Evolutionary conservation across 1,140 invertebrate species (phyloP).

Genomic region (Ctenoplectra terminalis): DNA sequence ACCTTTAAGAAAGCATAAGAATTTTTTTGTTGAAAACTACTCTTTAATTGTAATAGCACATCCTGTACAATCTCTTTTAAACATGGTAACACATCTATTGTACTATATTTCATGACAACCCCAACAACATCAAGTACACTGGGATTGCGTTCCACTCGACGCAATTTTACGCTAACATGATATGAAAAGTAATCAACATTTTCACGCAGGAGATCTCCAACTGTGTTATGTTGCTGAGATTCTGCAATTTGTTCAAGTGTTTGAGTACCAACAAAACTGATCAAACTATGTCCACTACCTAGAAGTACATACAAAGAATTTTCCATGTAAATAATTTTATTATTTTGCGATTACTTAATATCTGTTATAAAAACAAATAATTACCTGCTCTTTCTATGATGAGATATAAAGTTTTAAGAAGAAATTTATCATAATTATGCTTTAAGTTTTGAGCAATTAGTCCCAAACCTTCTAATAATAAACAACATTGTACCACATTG

Average conservation of each 20-base stretch:
- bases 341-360: not conserved
- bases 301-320: slow-evolving; percentile 39
- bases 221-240: slow-evolving; percentile 80
- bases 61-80: slow-evolving; percentile 86
- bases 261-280: slow-evolving; percentile 83
- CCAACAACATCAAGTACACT: slow-evolving; percentile 84
- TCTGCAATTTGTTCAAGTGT: slow-evolving; percentile 83
- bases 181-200: slow-evolving; percentile 88
- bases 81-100: slow-evolving; percentile 84
- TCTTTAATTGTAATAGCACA: slow-evolving; percentile 85
- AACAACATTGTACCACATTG: slow-evolving; percentile 85
- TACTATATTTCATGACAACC: slow-evolving; percentile 87
- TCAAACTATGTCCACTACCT: slow-evolving; percentile 84
- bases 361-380: slow-evolving; percentile 30
- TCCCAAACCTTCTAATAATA: slow-evolving; percentile 86
- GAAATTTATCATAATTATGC: slow-evolving; percentile 82
- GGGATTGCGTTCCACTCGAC: slow-evolving; percentile 82
- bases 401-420: slow-evolving; percentile 87
- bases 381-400: slow-evolving; percentile 87
- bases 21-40: slow-evolving; percentile 83
- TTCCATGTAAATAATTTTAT: slow-evolving; percentile 24
- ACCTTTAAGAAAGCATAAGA: slow-evolving; percentile 85
- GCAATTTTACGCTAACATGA: slow-evolving; percentile 86
- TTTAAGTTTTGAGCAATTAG: slow-evolving; percentile 83
- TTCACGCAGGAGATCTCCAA: slow-evolving; percentile 83